A percentile compares a stretch with the other conserved stretches of the same genome.
phyloP scores from a whole-genome alignment of 2,888 invertebrate genomes.

The Drosophila emarginata region DNA sequence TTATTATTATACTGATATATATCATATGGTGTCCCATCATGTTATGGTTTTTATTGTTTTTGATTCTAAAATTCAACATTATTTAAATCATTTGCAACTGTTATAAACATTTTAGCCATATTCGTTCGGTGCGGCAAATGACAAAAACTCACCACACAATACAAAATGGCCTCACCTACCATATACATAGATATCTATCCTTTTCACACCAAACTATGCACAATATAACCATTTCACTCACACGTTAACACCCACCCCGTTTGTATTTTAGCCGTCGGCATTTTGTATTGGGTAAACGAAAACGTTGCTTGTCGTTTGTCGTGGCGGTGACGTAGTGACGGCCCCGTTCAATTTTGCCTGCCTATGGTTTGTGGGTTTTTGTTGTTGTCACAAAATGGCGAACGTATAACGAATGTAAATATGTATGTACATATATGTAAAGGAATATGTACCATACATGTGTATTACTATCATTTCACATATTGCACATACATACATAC shows the following conservation, averaged over 20 bases:
- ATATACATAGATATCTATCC: neutral
- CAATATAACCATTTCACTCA: conserved; percentile 13
- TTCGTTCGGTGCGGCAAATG: neutral
- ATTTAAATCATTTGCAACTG: neutral
- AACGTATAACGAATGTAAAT: neutral
- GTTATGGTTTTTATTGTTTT: too few species aligned
- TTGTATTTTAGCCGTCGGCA: conserved; percentile 66
- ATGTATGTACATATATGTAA: neutral
- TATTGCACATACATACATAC: too few species aligned
- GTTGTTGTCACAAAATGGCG: conserved; percentile 47
- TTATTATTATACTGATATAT: too few species aligned
- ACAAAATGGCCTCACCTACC: conserved; percentile 12
- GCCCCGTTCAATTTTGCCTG: conserved; percentile 1
- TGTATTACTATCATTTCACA: too few species aligned
- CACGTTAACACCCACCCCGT: conserved; percentile 50
- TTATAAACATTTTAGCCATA: conserved; percentile 12
- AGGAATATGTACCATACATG: neutral
- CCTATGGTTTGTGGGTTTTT: conserved; percentile 11
- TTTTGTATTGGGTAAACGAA: conserved; percentile 51
- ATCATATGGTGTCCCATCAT: too few species aligned
- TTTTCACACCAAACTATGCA: neutral
- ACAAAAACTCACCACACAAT: conserved; percentile 26
- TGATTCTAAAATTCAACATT: neutral
- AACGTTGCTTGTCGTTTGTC: conserved; percentile 15
- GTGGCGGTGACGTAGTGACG: conserved; percentile 28